A percentile compares a stretch with the other conserved stretches of the same genome.
Evolutionary conservation across 2,888 invertebrate genomes (phyloP).

Genomic region (Drosophila pseudotalamancana): DNA sequence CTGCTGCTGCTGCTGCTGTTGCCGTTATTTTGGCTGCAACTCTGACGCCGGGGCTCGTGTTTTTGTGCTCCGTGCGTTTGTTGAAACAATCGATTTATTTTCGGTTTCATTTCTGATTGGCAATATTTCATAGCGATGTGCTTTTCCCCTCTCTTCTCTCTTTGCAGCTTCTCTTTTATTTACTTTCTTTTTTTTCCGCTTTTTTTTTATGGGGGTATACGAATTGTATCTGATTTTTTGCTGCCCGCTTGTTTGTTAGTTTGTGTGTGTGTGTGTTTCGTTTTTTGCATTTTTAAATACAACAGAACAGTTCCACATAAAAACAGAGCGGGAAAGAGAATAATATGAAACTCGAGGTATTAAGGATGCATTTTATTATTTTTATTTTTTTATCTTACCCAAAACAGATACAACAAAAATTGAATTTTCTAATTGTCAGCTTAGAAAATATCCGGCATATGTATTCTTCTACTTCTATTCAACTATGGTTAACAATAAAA

Average conservation of each 20-base stretch:
- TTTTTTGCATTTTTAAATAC: slow-evolving; percentile 65
- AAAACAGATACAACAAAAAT: no score
- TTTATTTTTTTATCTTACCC: slow-evolving; percentile 9
- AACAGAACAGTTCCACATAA: slow-evolving; percentile 29
- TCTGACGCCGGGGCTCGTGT: slow-evolving; percentile 53
- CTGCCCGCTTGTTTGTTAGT: slow-evolving; percentile 19
- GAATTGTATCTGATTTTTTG: slow-evolving; percentile 49
- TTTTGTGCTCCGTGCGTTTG: slow-evolving; percentile 64
- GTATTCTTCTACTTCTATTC: no score
- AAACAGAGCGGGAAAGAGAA: slow-evolving; percentile 3
- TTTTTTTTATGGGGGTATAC: slow-evolving; percentile 21
- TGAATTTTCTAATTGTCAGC: no score
- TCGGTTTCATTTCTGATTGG: slow-evolving; percentile 83
- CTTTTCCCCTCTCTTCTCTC: slow-evolving; percentile 26
- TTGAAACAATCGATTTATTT: slow-evolving; percentile 82
- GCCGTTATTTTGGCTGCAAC: slow-evolving; percentile 58
- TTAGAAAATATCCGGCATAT: no score
- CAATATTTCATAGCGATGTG: slow-evolving; percentile 79
- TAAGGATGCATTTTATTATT: slow-evolving; percentile 25
- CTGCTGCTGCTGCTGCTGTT: slow-evolving; percentile 26
- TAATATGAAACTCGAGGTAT: slow-evolving; percentile 21
- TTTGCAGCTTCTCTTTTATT: slow-evolving; percentile 7
- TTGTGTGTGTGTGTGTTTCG: slow-evolving; percentile 18
- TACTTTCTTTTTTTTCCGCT: slow-evolving; percentile 7
- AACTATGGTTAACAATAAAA: no score